phyloP scores from a whole-genome alignment of 2,113 vertebrate genomes.

The Ahaetulla prasina region DNA sequence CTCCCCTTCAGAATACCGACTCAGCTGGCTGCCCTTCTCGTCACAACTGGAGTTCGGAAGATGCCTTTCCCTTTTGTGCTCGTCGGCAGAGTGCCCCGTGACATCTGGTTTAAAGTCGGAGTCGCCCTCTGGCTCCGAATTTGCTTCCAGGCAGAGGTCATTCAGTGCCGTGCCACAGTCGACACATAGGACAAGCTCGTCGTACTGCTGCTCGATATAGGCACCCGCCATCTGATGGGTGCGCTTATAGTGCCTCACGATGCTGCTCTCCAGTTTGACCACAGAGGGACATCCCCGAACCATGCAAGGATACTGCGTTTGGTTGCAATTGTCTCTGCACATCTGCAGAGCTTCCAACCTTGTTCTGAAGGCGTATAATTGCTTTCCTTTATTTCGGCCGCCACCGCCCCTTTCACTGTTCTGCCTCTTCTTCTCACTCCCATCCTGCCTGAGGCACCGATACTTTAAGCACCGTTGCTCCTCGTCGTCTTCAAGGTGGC shows the following conservation, averaged over 20 bases:
- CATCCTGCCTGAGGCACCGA: conserved; percentile 44
- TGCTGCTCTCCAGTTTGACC: conserved; percentile 80
- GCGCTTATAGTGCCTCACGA: conserved; percentile 84
- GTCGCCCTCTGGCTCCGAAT: conserved; percentile 53
- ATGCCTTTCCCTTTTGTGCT: conserved; percentile 29
- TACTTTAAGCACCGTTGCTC: conserved; percentile 44
- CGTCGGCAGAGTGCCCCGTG: conserved; percentile 15
- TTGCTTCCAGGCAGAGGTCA: conserved; percentile 48
- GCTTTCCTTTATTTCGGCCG: conserved; percentile 65
- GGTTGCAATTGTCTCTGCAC: conserved; percentile 85
- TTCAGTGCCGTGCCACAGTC: conserved; percentile 70
- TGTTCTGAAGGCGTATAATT: conserved; percentile 70
- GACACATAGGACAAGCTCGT: conserved; percentile 77
- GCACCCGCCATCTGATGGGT: conserved; percentile 77
- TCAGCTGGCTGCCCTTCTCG: conserved; percentile 38
- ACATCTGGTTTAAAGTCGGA: conserved; percentile 42
- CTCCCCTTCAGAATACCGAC: conserved; percentile 19
- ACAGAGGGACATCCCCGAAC: conserved; percentile 89
- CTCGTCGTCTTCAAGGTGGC: conserved; percentile 52
- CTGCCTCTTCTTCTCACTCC: conserved; percentile 61
- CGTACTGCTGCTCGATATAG: conserved; percentile 68
- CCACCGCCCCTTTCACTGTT: conserved; percentile 56
- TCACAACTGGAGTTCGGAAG: conserved; percentile 38
- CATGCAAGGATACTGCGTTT: conserved; percentile 90
- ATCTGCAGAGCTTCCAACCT: conserved; percentile 90